Evolutionary conservation across 2,888 invertebrate genomes (phyloP).

Genomic region (Uloborus plumipes): DNA sequence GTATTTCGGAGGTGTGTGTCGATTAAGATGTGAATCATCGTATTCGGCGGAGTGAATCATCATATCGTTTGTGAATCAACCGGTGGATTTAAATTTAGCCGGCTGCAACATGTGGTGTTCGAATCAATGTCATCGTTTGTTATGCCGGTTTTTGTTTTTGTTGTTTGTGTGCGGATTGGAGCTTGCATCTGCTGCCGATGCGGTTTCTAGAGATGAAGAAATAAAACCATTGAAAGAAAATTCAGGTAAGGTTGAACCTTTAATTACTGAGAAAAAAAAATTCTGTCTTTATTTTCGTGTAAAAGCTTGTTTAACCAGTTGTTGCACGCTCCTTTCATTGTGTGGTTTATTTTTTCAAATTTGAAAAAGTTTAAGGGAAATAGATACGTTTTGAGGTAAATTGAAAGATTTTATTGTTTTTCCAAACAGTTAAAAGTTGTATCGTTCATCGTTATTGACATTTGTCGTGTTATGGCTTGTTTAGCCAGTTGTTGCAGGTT

Average conservation of each 20-base stretch:
- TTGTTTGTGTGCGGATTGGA: slow-evolving; percentile 1
- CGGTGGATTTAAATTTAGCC: neutral
- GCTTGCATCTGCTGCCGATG: slow-evolving; percentile 32
- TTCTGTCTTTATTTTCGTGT: neutral
- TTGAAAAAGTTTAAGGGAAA: too few species aligned
- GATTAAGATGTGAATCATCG: slow-evolving; percentile 15
- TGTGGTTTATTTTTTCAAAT: too few species aligned
- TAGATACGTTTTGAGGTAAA: too few species aligned
- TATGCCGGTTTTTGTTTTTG: slow-evolving; percentile 18
- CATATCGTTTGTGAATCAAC: neutral
- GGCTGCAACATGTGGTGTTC: slow-evolving; percentile 38
- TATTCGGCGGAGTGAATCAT: neutral
- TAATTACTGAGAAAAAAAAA: too few species aligned
- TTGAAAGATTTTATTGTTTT: too few species aligned
- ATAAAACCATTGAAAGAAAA: slow-evolving; percentile 20
- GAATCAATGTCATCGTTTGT: slow-evolving; percentile 1
- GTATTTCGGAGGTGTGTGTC: neutral
- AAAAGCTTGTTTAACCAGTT: too few species aligned
- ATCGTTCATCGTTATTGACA: too few species aligned
- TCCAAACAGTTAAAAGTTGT: too few species aligned
- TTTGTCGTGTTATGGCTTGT: too few species aligned
- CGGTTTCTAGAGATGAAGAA: slow-evolving; percentile 17
- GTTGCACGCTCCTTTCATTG: too few species aligned
- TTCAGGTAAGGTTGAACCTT: slow-evolving; percentile 14
- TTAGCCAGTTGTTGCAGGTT: too few species aligned